Evolutionary conservation across 1,140 invertebrate genomes (phyloP).

Genomic region (Cyrtorhinus lividipennis): DNA sequence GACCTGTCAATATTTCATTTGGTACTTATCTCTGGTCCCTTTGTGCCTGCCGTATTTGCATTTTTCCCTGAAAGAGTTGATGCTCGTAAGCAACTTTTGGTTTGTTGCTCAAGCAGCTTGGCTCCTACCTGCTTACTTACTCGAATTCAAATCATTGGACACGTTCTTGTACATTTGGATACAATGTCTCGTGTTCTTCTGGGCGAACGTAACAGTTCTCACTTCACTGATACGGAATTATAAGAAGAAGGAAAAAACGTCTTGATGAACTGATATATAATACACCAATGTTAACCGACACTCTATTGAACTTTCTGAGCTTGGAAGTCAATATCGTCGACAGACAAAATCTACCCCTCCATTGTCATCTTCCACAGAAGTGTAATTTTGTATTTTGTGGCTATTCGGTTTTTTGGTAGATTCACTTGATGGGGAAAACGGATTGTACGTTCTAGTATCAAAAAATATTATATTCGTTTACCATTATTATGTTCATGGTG

Average conservation of each 20-base stretch:
- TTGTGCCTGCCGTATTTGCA: constrained; percentile 49
- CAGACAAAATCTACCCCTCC: too few relatives aligned
- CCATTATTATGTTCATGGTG: too few relatives aligned
- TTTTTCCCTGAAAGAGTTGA: constrained; percentile 32
- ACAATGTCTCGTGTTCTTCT: constrained; percentile 62
- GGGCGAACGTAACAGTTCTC: constrained; percentile 57
- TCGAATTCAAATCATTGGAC: constrained; percentile 78
- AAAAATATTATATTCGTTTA: too few relatives aligned
- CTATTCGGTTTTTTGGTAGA: too few relatives aligned
- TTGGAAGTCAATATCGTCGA: too few relatives aligned
- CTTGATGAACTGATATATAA: too few relatives aligned
- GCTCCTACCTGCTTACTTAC: constrained; percentile 77
- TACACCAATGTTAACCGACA: too few relatives aligned
- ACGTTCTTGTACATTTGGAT: constrained; percentile 67
- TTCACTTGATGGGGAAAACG: too few relatives aligned
- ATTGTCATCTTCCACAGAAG: too few relatives aligned
- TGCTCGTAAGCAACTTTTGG: constrained; percentile 48
- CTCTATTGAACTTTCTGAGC: too few relatives aligned
- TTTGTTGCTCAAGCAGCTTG: constrained; percentile 63
- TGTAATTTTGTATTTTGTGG: too few relatives aligned
- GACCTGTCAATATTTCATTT: constrained; percentile 96
- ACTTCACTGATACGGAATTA: constrained; percentile 48
- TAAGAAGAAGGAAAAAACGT: constrained; percentile 18
- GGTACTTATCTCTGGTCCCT: constrained; percentile 83
- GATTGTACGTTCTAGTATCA: too few relatives aligned